Conservation (phyloP, 2,888 invertebrate genomes). For the Paralinhomoeus sp. region DNA sequence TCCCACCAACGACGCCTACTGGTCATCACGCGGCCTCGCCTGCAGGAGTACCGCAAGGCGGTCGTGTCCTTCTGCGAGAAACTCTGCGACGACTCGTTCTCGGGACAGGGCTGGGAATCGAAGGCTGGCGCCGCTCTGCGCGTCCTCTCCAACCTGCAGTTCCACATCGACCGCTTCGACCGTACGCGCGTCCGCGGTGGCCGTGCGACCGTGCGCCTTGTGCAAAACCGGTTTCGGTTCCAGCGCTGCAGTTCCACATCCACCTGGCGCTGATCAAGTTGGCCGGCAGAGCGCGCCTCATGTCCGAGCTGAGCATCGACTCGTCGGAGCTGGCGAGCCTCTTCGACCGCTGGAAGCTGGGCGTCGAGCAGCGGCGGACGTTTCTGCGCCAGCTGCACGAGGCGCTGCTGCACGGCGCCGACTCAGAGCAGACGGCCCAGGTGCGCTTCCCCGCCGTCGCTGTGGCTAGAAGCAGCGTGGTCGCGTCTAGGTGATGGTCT, state of each 20-base stretch:
- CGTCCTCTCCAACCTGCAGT: constrained; percentile 64
- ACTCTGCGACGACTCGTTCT: constrained; percentile 6
- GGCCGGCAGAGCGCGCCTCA: not conserved
- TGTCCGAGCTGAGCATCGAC: constrained; percentile 2
- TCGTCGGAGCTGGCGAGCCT: constrained; percentile 24
- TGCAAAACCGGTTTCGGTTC: not conserved
- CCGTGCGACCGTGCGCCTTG: too few relatives aligned
- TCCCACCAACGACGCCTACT: too few relatives aligned
- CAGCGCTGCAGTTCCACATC: not conserved
- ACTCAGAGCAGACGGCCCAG: constrained; percentile 17
- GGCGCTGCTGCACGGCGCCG: constrained; percentile 59
- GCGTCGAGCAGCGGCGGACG: constrained; percentile 44
- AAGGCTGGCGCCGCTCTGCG: constrained; percentile 22
- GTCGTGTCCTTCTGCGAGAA: constrained; percentile 1
- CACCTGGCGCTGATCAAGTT: constrained; percentile 2
- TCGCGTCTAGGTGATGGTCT: constrained; percentile 54
- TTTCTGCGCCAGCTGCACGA: constrained; percentile 65
- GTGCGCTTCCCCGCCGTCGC: constrained; percentile 9
- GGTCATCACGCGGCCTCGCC: too few relatives aligned
- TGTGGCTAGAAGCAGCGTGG: too few relatives aligned
- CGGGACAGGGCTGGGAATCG: constrained; percentile 15
- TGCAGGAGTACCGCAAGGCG: too few relatives aligned
- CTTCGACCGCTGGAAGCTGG: constrained; percentile 25
- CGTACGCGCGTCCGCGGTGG: too few relatives aligned
- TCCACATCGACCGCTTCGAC: too few relatives aligned